Percentiles rank a stretch among this genome's conserved stretches.
phyloP scores from a whole-genome alignment of 2,797 vertebrate species.

The Cyprinodon diabolis region DNA sequence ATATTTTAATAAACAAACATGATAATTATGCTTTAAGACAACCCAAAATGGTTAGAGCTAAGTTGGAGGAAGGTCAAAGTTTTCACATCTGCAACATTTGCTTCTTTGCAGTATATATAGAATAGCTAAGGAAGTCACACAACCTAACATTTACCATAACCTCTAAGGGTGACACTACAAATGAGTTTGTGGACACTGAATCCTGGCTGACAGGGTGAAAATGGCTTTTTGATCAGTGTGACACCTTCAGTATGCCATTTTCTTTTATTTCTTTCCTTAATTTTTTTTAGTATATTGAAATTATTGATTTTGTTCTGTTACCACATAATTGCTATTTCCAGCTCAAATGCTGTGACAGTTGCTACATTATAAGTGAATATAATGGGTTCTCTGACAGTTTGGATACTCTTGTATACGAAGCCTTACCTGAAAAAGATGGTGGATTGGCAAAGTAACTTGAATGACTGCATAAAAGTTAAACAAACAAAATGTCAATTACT shows the following conservation, averaged over 20 bases:
- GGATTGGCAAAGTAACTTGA: no score
- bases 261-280: not conserved
- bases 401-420: not conserved
- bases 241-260: conserved; percentile 16
- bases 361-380: not conserved
- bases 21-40: no score
- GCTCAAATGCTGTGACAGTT: not conserved
- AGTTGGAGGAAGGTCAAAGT: conserved; percentile 17
- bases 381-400: not conserved
- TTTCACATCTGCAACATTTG: conserved; percentile 49
- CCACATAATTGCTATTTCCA: not conserved
- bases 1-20: no score
- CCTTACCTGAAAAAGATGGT: not conserved
- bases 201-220: conserved; percentile 37
- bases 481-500: no score
- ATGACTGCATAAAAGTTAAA: no score
- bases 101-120: conserved; percentile 53
- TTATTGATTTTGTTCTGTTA: not conserved
- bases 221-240: conserved; percentile 35
- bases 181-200: conserved; percentile 41
- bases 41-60: conserved; percentile 14
- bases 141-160: conserved; percentile 18
- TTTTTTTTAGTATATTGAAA: not conserved
- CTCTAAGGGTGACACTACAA: conserved; percentile 23
- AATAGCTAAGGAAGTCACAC: conserved; percentile 27